Percentiles rank a stretch among this genome's conserved stretches.
phyloP scores from a whole-genome alignment of 1,140 invertebrate species.

The Diachasma alloeum region DNA sequence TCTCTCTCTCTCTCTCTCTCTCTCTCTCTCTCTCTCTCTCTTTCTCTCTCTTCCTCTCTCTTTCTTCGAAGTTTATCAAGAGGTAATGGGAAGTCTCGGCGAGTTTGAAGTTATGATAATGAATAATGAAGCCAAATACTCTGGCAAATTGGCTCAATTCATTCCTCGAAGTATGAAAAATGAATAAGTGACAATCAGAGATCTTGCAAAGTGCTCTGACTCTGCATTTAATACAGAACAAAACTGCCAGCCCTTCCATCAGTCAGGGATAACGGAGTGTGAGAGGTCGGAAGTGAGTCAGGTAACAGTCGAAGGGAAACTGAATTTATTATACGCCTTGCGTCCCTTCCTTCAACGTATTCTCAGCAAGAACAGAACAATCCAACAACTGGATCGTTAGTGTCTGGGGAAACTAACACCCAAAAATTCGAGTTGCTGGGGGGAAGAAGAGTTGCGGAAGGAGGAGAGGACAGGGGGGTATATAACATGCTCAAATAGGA shows the following conservation, averaged over 20 bases:
- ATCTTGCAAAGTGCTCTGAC: not conserved
- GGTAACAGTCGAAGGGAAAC: constrained; percentile 3
- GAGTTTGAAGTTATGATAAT: no score
- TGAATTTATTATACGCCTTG: constrained; percentile 30
- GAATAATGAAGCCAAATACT: no score
- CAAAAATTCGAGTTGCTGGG: not conserved
- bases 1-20: no score
- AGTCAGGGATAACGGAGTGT: not conserved
- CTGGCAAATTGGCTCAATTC: no score
- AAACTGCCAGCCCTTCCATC: not conserved
- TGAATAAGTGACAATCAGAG: not conserved
- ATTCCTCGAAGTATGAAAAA: not conserved
- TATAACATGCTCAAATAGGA: not conserved
- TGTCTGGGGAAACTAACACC: not conserved
- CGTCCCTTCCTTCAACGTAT: not conserved
- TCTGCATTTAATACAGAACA: not conserved
- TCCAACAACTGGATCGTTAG: constrained; percentile 18
- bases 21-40: no score
- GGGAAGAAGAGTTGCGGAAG: not conserved
- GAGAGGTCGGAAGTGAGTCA: constrained; percentile 1
- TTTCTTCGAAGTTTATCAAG: no score
- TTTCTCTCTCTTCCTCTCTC: no score
- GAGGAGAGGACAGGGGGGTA: not conserved
- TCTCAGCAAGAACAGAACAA: not conserved
- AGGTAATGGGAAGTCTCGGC: no score